A percentile compares a stretch with the other conserved stretches of the same genome.
Evolutionary conservation across 2,888 invertebrate genomes (phyloP).

Genomic region (Chrysotoxum bicinctum): DNA sequence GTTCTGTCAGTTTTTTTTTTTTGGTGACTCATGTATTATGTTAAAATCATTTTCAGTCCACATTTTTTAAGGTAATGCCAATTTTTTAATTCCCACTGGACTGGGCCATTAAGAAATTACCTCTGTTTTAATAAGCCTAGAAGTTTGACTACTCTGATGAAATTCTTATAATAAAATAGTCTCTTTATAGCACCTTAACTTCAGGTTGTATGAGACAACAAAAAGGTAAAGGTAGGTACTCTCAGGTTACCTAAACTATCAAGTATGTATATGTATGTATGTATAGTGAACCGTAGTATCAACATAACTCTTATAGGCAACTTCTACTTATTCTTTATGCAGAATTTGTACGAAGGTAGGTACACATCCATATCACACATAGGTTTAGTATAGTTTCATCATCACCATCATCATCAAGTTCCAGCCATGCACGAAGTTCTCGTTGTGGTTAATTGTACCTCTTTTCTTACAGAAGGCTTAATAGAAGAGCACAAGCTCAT

Average conservation of each 20-base stretch:
- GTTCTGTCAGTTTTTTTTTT: too few species aligned
- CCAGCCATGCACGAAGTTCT: slow-evolving; percentile 39
- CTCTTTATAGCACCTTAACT: neutral
- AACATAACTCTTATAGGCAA: slow-evolving; percentile 36
- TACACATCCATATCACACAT: neutral
- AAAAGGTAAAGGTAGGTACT: slow-evolving; percentile 11
- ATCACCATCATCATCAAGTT: slow-evolving; percentile 12
- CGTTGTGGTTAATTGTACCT: slow-evolving; percentile 60
- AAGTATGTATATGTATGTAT: too few species aligned
- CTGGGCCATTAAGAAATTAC: too few species aligned
- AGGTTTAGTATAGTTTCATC: slow-evolving; percentile 5
- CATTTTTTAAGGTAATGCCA: too few species aligned
- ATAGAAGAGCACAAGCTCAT: slow-evolving; percentile 19
- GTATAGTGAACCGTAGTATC: slow-evolving; percentile 46
- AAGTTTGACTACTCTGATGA: neutral
- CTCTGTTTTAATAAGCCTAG: too few species aligned
- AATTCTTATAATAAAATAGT: neutral
- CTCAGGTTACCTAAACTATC: slow-evolving; percentile 35
- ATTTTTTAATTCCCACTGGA: too few species aligned
- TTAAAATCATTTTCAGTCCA: too few species aligned
- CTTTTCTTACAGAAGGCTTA: slow-evolving; percentile 43
- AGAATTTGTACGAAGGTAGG: neutral
- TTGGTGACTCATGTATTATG: too few species aligned
- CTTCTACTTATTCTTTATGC: slow-evolving; percentile 1
- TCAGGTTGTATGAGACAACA: neutral